Conservation (phyloP, 2,888 invertebrate genomes). For the Panopea generosa region DNA sequence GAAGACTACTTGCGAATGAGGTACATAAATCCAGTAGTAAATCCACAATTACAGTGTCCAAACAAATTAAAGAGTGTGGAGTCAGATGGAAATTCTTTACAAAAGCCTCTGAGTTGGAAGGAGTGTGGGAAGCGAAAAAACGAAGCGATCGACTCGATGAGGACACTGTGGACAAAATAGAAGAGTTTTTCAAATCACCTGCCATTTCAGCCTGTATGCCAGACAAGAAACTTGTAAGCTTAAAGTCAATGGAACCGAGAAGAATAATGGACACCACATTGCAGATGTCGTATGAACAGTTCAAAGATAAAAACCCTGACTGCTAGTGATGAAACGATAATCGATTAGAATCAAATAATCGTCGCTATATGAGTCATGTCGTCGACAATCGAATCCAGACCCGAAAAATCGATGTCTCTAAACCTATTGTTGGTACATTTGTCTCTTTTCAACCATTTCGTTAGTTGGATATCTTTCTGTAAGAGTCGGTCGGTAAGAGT, state of each 20-base stretch:
- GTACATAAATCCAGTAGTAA: conserved; percentile 1
- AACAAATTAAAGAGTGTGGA: conserved; percentile 1
- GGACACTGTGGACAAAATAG: conserved; percentile 8
- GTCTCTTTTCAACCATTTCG: no score
- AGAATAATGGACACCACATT: not conserved
- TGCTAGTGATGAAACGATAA: no score
- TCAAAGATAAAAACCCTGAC: no score
- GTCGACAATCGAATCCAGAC: no score
- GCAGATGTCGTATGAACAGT: no score
- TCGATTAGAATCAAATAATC: no score
- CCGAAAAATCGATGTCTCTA: no score
- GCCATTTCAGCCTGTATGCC: conserved; percentile 11
- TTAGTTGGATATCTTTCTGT: no score
- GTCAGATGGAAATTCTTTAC: conserved; percentile 4
- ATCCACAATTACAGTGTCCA: not conserved
- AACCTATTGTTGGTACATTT: no score
- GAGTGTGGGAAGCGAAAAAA: conserved; percentile 15
- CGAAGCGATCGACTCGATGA: conserved; percentile 4
- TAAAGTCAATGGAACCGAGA: conserved; percentile 7
- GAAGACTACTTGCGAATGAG: conserved; percentile 10
- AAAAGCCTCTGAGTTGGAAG: conserved; percentile 11
- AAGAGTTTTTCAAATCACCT: conserved; percentile 7
- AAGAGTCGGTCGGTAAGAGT: no score
- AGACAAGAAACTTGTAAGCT: conserved; percentile 2
- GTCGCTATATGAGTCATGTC: no score